phyloP scores from a whole-genome alignment of 2,888 invertebrate species.

The Apamea anceps region DNA sequence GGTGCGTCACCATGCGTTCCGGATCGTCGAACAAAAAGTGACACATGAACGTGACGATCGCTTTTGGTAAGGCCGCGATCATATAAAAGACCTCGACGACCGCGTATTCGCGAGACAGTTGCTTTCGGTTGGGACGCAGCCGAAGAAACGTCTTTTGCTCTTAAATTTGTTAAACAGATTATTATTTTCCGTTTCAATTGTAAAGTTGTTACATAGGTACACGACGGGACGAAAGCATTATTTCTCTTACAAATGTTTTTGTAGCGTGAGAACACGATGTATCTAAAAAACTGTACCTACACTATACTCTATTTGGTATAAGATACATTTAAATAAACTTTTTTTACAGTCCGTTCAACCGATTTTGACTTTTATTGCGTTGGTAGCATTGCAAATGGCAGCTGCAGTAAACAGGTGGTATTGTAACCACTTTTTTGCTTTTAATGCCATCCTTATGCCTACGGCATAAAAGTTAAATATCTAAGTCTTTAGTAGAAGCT shows the following conservation, averaged over 20 bases:
- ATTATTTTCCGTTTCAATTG: not conserved
- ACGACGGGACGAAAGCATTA: conserved; percentile 23
- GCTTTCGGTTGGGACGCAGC: not conserved
- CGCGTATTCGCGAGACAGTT: no score
- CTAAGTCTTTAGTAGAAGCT: no score
- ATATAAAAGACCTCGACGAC: no score
- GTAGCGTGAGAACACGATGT: conserved; percentile 25
- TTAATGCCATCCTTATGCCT: no score
- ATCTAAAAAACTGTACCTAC: not conserved
- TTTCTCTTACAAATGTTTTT: conserved; percentile 13
- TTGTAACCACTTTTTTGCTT: no score
- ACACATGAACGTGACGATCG: not conserved
- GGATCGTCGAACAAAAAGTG: not conserved
- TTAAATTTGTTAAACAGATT: not conserved
- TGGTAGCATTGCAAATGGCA: no score
- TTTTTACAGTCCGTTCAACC: no score
- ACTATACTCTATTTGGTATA: no score
- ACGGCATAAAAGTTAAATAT: no score
- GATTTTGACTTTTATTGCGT: no score
- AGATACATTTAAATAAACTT: no score
- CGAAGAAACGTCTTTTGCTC: not conserved
- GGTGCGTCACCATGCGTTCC: not conserved
- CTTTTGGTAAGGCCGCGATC: not conserved
- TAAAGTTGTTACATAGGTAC: not conserved
- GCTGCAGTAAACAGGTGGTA: no score